Conservation (phyloP, 2,888 invertebrate genomes). For the Hanleya hanleyi region DNA sequence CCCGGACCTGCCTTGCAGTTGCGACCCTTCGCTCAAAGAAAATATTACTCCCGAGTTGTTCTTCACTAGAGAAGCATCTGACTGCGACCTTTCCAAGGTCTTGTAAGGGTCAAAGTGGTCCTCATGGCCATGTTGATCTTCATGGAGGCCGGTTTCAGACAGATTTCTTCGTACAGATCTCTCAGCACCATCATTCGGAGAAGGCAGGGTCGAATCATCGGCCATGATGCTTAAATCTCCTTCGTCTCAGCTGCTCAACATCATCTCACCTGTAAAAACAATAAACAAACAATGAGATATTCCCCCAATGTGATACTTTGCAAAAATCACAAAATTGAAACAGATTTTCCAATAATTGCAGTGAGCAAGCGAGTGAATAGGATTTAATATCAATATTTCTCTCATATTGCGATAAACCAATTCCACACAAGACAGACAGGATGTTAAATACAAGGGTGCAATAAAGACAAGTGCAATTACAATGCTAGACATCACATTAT, state of each 20-base stretch:
- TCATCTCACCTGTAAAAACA: too few relatives aligned
- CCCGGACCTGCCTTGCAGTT: neutral
- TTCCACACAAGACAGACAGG: too few relatives aligned
- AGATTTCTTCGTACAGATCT: neutral
- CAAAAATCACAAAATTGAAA: too few relatives aligned
- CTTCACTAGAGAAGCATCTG: slow-evolving; percentile 56
- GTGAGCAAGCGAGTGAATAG: too few relatives aligned
- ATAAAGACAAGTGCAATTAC: too few relatives aligned
- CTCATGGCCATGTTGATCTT: slow-evolving; percentile 12
- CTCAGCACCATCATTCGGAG: neutral
- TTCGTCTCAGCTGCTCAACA: neutral
- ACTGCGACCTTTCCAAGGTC: slow-evolving; percentile 68
- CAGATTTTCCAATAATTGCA: too few relatives aligned
- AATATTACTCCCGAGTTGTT: slow-evolving; percentile 20
- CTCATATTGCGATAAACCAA: too few relatives aligned
- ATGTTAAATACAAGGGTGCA: too few relatives aligned
- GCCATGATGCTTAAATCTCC: neutral
- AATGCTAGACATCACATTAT: too few relatives aligned
- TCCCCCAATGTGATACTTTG: too few relatives aligned
- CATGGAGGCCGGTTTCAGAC: slow-evolving; percentile 16
- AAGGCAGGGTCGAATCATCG: neutral
- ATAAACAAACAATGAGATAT: too few relatives aligned
- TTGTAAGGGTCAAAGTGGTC: slow-evolving; percentile 52
- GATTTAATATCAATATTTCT: too few relatives aligned
- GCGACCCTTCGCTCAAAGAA: slow-evolving; percentile 16